Evolutionary conservation across 2,888 invertebrate species (phyloP).

Genomic region (Hemaris fuciformis): DNA sequence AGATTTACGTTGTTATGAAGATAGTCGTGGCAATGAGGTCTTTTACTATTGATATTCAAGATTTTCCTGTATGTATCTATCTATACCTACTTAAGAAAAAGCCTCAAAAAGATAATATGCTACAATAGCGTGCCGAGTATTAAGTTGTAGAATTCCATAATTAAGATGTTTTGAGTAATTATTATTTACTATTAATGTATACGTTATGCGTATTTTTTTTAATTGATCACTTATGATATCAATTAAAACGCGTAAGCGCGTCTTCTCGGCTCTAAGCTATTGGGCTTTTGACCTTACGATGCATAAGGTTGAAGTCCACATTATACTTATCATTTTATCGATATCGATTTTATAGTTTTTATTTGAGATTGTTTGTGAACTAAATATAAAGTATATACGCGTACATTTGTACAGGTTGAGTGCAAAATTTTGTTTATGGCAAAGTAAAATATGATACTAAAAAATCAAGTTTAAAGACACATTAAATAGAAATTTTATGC

Average conservation of each 20-base stretch:
- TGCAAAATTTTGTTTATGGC: background rate
- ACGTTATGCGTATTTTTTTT: background rate
- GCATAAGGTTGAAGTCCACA: constrained; percentile 1
- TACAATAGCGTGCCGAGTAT: background rate
- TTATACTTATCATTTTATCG: background rate
- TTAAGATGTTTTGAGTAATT: background rate
- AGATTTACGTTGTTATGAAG: background rate
- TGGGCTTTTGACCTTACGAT: constrained; percentile 7
- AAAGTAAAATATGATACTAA: background rate
- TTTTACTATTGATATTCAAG: background rate
- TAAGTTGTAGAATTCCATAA: background rate
- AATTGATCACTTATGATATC: background rate
- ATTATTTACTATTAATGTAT: background rate
- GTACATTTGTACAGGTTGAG: background rate
- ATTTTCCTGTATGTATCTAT: background rate
- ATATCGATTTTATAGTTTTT: background rate
- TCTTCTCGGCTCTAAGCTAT: background rate
- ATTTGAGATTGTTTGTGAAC: background rate
- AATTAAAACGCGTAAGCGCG: background rate
- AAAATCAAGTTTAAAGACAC: background rate
- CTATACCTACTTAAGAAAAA: background rate
- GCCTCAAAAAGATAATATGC: background rate
- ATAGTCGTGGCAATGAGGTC: background rate
- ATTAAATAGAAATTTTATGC: background rate
- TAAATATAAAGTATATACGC: background rate